Conservation (phyloP, 2,113 vertebrate genomes). For the Casuarius casuarius region DNA sequence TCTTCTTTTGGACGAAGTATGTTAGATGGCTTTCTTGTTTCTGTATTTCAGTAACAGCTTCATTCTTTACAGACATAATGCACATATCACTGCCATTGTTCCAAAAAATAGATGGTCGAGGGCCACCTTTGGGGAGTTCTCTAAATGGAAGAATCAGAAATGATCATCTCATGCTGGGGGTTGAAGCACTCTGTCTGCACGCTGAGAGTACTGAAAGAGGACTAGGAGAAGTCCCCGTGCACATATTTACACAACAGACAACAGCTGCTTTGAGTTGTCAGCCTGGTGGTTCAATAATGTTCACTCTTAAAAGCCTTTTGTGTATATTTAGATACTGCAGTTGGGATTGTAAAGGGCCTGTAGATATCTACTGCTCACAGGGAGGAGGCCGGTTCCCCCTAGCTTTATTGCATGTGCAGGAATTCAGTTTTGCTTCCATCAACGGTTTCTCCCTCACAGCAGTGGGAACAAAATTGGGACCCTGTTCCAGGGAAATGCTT, state of each 20-base stretch:
- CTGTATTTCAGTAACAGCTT: not conserved
- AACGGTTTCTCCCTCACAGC: not conserved
- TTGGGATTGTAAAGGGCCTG: not conserved
- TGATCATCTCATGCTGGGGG: not conserved
- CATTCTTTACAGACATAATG: conserved; percentile 17
- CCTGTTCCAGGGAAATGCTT: not conserved
- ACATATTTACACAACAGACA: conserved; percentile 22
- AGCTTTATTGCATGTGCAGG: not conserved
- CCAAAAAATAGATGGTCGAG: conserved; percentile 31
- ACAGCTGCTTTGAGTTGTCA: not conserved
- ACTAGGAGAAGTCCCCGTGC: not conserved
- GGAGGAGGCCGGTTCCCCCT: not conserved
- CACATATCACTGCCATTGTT: conserved; percentile 7
- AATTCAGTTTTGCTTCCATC: not conserved
- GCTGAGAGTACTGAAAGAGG: conserved; percentile 13
- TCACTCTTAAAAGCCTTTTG: not conserved
- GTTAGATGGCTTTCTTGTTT: not conserved
- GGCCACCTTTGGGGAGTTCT: conserved; percentile 44
- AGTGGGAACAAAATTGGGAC: not conserved
- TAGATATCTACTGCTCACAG: not conserved
- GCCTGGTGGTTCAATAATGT: not conserved
- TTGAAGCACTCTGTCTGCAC: conserved; percentile 2
- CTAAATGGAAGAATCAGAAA: conserved; percentile 24
- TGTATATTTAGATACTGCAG: not conserved
- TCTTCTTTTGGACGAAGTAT: conserved; percentile 2